These are phyloP conservation scores for Drosophila ohnishii DNA, from an alignment of 1,140 invertebrate species.

Conservation along the genomic window DNA sequence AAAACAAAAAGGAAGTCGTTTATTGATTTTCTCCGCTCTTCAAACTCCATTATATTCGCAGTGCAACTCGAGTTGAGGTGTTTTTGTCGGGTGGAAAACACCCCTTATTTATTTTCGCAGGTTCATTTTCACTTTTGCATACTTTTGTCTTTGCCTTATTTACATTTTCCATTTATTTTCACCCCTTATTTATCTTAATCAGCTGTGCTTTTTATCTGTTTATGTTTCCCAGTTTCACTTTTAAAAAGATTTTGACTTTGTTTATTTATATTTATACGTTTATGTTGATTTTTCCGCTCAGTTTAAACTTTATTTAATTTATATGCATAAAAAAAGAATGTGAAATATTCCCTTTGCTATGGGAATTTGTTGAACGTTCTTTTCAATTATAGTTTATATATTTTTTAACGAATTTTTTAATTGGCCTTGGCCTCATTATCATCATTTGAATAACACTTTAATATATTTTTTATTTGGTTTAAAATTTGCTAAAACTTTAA, in stretches of 20 bases:
- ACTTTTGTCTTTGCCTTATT: slow-evolving; percentile 14
- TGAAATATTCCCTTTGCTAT: neutral
- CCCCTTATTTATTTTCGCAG: neutral
- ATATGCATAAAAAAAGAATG: neutral
- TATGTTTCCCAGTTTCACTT: slow-evolving; percentile 28
- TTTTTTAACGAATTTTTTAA: neutral
- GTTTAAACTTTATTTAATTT: neutral
- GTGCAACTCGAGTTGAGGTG: slow-evolving; percentile 18
- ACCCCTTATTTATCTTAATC: slow-evolving; percentile 17
- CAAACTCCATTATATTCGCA: slow-evolving; percentile 27
- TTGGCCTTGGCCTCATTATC: neutral
- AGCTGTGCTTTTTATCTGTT: slow-evolving; percentile 25
- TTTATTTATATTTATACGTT: slow-evolving; percentile 6
- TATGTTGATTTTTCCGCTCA: neutral
- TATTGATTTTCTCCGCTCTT: slow-evolving; percentile 69
- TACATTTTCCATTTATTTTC: slow-evolving; percentile 11
- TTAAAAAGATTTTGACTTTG: slow-evolving; percentile 21
- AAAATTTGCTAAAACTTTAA: no score
- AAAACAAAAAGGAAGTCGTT: slow-evolving; percentile 39
- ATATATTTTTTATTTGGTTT: neutral
- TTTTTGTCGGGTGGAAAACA: slow-evolving; percentile 11
- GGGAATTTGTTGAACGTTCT: neutral
- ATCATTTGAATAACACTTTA: no score
- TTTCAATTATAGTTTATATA: no score
- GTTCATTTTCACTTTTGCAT: slow-evolving; percentile 16